Percentiles rank a stretch among this genome's conserved stretches.
Conservation (phyloP, 2,113 vertebrate genomes). For the Myotis yumanensis region DNA sequence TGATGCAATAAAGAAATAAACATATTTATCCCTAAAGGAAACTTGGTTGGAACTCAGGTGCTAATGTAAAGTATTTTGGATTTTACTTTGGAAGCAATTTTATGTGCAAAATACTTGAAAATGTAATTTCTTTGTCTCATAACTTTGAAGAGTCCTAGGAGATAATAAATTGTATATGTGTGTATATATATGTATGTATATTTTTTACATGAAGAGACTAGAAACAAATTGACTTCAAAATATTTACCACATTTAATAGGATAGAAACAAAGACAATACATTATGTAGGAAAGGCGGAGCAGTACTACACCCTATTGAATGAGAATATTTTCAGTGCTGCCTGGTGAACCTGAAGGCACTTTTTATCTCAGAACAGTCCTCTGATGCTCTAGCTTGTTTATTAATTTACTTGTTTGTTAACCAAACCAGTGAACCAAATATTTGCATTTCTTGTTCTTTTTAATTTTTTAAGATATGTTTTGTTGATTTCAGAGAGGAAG, state of each 20-base stretch:
- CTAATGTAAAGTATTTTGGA: neutral
- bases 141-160: conserved; percentile 34
- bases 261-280: conserved; percentile 38
- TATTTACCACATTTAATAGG: conserved; percentile 39
- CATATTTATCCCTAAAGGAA: neutral
- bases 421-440: neutral
- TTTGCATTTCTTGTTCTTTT: too few relatives aligned
- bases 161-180: neutral
- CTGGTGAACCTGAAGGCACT: neutral
- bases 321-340: neutral
- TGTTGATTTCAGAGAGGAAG: too few relatives aligned
- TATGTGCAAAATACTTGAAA: conserved; percentile 45
- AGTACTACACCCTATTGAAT: neutral
- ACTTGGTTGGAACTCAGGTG: neutral
- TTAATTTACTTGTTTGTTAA: conserved; percentile 11
- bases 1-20: neutral
- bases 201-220: conserved; percentile 11
- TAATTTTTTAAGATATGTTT: too few relatives aligned
- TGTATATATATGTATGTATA: neutral
- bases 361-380: conserved; percentile 44
- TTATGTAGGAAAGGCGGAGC: neutral
- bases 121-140: conserved; percentile 2
- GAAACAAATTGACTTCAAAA: conserved; percentile 44
- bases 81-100: neutral
- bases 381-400: neutral